phyloP scores from a whole-genome alignment of 2,888 invertebrate genomes.

The Pecten maximus region DNA sequence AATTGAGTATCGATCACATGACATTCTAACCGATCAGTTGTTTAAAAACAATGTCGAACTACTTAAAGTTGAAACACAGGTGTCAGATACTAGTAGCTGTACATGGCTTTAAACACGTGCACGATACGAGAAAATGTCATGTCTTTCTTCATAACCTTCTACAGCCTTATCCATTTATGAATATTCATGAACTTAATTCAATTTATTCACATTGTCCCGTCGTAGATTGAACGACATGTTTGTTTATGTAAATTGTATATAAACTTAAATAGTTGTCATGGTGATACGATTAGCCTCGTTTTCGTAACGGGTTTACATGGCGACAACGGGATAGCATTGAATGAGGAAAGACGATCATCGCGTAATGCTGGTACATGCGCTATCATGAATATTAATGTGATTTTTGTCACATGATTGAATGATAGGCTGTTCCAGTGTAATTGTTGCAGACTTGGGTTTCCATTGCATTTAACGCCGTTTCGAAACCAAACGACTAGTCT shows the following conservation, averaged over 20 bases:
- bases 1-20: too few relatives aligned
- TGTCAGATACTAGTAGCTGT: not conserved
- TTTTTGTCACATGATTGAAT: slow-evolving; percentile 23
- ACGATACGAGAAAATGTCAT: not conserved
- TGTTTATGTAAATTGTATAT: slow-evolving; percentile 22
- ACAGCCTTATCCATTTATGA: not conserved
- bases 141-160: not conserved
- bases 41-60: not conserved
- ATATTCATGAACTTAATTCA: slow-evolving; percentile 2
- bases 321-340: not conserved
- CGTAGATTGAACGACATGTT: slow-evolving; percentile 18
- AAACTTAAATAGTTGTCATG: slow-evolving; percentile 35
- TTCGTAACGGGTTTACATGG: not conserved
- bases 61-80: not conserved
- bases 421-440: not conserved
- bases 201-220: slow-evolving; percentile 29
- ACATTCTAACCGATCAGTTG: too few relatives aligned
- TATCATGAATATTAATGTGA: slow-evolving; percentile 2
- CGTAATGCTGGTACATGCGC: not conserved
- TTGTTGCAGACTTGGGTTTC: not conserved
- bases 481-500: not conserved
- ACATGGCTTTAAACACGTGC: not conserved
- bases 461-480: not conserved
- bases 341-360: not conserved
- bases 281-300: not conserved